Conservation (phyloP, 2,113 vertebrate genomes). For the Prietella phreatophila region DNA sequence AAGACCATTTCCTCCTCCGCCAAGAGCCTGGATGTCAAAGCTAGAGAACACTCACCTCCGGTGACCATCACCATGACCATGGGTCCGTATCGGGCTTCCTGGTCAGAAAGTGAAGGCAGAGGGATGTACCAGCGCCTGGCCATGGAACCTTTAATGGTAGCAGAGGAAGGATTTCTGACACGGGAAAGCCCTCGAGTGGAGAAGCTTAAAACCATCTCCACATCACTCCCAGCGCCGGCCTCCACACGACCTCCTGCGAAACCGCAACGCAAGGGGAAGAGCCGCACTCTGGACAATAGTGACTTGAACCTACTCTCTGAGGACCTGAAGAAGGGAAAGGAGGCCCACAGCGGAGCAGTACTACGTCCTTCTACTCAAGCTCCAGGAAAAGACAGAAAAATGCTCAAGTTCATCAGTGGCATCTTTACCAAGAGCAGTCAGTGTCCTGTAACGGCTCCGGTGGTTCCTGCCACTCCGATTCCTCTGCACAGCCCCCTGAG, state of each 20-base stretch:
- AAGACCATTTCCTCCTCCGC: constrained; percentile 70
- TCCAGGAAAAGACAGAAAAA: constrained; percentile 78
- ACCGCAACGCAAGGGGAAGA: constrained; percentile 85
- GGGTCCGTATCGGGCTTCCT: constrained; percentile 80
- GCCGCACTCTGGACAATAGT: constrained; percentile 92
- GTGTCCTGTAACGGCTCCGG: constrained; percentile 67
- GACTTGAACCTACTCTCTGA: constrained; percentile 83
- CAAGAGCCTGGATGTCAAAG: constrained; percentile 74
- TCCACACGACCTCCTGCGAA: constrained; percentile 56
- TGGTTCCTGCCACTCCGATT: constrained; percentile 67
- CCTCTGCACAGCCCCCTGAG: constrained; percentile 66
- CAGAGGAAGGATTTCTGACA: constrained; percentile 21
- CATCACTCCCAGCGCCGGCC: constrained; percentile 65
- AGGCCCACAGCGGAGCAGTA: constrained; percentile 58
- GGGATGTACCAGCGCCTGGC: constrained; percentile 38
- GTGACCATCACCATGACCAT: constrained; percentile 45
- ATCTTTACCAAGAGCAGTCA: constrained; percentile 92
- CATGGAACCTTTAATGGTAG: constrained; percentile 39
- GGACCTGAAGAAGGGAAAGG: constrained; percentile 68
- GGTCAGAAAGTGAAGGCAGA: constrained; percentile 81
- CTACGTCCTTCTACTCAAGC: constrained; percentile 77
- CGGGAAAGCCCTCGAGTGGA: constrained; percentile 75
- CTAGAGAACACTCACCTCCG: constrained; percentile 50
- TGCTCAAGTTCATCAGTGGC: constrained; percentile 96
- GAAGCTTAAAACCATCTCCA: constrained; percentile 65